phyloP scores from a whole-genome alignment of 2,888 invertebrate genomes.

The Andrena dorsata region DNA sequence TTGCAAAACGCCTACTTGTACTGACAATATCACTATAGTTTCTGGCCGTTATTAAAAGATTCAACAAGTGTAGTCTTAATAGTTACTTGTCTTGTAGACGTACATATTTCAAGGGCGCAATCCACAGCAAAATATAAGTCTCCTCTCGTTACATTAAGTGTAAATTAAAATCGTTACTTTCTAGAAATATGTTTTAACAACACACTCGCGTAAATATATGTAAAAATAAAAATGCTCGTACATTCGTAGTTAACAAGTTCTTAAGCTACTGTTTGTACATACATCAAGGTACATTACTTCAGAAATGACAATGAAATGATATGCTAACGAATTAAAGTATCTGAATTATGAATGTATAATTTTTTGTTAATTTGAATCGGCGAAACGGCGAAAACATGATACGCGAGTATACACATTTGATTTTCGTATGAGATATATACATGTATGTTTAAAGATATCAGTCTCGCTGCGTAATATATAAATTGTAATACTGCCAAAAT shows the following conservation, averaged over 20 bases:
- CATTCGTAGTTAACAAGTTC: not conserved
- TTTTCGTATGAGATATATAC: slow-evolving; percentile 1
- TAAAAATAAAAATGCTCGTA: not conserved
- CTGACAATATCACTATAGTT: slow-evolving; percentile 1
- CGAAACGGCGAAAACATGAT: not conserved
- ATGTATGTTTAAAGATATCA: slow-evolving; percentile 14
- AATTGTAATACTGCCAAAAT: slow-evolving; percentile 13
- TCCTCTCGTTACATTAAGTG: not conserved
- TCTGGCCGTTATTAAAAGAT: not conserved
- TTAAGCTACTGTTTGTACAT: not conserved
- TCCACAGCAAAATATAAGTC: not conserved
- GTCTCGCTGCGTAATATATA: slow-evolving; percentile 17
- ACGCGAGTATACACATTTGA: not conserved
- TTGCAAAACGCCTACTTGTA: slow-evolving; percentile 4
- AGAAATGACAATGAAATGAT: not conserved
- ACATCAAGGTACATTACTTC: not conserved
- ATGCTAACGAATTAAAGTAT: not conserved
- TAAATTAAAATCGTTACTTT: slow-evolving; percentile 1
- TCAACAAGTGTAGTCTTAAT: not conserved
- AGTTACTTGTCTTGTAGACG: not conserved
- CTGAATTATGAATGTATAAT: not conserved
- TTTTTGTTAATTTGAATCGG: not conserved
- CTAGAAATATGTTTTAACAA: slow-evolving; percentile 5
- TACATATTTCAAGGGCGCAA: not conserved
- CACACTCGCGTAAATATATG: slow-evolving; percentile 1